Conservation (phyloP, 2,888 invertebrate species). For the Ormyrus labotus region DNA sequence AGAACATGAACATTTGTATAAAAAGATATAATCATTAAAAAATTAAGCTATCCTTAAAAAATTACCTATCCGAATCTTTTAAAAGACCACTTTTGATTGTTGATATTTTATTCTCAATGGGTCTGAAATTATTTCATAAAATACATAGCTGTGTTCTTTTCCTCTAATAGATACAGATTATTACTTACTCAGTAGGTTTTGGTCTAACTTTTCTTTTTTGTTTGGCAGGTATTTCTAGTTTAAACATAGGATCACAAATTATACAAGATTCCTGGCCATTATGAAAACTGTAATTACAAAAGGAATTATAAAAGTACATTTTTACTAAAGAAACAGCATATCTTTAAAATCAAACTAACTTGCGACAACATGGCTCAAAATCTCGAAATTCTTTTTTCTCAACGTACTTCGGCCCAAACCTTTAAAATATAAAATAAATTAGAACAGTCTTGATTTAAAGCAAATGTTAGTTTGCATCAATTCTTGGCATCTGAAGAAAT, state of each 20-base stretch:
- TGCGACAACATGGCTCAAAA: constrained; percentile 53
- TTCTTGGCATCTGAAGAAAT: too few relatives aligned
- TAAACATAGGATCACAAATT: constrained; percentile 48
- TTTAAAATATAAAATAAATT: constrained; percentile 4
- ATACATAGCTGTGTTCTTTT: background rate
- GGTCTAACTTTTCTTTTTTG: constrained; percentile 14
- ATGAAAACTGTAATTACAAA: constrained; percentile 48
- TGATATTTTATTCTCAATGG: background rate
- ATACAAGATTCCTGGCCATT: constrained; percentile 42
- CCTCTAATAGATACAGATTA: background rate
- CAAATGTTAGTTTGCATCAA: too few relatives aligned
- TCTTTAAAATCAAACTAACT: constrained; percentile 35
- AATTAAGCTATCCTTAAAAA: background rate
- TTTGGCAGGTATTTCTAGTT: constrained; percentile 5
- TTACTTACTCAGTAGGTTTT: constrained; percentile 19
- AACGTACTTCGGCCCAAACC: constrained; percentile 42
- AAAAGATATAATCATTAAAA: background rate
- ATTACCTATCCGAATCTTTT: background rate
- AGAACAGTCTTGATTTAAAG: too few relatives aligned
- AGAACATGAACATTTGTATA: background rate
- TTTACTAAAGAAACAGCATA: background rate
- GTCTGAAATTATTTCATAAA: constrained; percentile 13
- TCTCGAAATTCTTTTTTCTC: constrained; percentile 48
- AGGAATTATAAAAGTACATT: background rate
- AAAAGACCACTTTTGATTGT: background rate